phyloP scores from a whole-genome alignment of 2,113 vertebrate genomes.

The Cyanocitta stelleri region DNA sequence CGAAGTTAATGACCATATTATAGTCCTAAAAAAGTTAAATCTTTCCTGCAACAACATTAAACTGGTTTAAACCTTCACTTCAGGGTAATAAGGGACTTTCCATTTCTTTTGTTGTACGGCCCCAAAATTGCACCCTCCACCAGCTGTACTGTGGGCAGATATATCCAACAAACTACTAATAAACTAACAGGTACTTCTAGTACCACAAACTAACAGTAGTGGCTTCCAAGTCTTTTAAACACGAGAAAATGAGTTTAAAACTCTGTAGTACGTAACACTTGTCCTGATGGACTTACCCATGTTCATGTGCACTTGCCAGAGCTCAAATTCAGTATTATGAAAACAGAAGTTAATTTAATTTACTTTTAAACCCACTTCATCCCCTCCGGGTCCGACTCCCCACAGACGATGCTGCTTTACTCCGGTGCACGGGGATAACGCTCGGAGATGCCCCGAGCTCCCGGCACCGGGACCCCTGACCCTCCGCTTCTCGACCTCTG shows the following conservation, averaged over 20 bases:
- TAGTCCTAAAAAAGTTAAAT: not conserved
- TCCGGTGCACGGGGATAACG: not conserved
- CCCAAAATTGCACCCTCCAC: not conserved
- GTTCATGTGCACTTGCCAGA: not conserved
- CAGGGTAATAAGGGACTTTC: no score
- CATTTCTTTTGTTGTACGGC: not conserved
- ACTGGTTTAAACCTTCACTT: not conserved
- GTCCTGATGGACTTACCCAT: accelerated
- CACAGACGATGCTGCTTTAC: not conserved
- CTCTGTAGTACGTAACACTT: accelerated
- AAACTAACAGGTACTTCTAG: not conserved
- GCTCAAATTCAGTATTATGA: not conserved
- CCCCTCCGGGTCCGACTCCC: not conserved
- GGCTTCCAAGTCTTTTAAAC: not conserved
- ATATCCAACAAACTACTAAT: not conserved
- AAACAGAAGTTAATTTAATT: not conserved
- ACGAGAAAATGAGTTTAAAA: not conserved
- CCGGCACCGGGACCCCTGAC: not conserved
- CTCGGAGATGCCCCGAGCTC: not conserved
- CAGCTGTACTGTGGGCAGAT: not conserved
- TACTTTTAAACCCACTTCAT: not conserved
- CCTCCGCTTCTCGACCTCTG: not conserved
- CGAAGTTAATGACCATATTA: accelerated
- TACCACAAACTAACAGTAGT: not conserved
- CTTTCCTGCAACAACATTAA: not conserved